A percentile compares a stretch with the other conserved stretches of the same genome.
phyloP scores from a whole-genome alignment of 1,140 invertebrate species.

The Drosophila gunungcola region DNA sequence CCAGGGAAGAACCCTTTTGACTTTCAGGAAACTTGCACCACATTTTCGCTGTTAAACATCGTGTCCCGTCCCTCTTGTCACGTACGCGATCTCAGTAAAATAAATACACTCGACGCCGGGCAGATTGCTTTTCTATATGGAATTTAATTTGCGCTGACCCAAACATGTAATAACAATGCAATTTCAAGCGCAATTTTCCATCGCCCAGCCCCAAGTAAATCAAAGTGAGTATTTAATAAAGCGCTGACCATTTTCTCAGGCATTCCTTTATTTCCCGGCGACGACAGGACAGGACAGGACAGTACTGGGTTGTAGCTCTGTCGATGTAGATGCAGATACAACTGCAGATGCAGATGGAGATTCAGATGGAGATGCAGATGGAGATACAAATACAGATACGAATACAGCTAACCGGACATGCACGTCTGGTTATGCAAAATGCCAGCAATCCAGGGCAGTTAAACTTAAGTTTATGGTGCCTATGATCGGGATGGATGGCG shows the following conservation, averaged over 20 bases:
- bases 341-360: constrained; percentile 9
- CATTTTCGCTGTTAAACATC: constrained; percentile 80
- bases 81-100: constrained; percentile 74
- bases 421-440: constrained; percentile 72
- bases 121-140: constrained; percentile 84
- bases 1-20: constrained; percentile 15
- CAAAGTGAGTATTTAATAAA: constrained; percentile 55
- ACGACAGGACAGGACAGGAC: constrained; percentile 9
- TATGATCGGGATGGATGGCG: constrained; percentile 47
- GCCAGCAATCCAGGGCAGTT: constrained; percentile 59
- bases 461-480: constrained; percentile 49
- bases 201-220: constrained; percentile 12
- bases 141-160: constrained; percentile 83
- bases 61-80: constrained; percentile 70
- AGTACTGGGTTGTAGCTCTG: no score
- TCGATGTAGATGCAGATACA: constrained; percentile 2
- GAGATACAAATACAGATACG: constrained; percentile 10
- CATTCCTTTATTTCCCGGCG: constrained; percentile 14
- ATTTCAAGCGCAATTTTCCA: constrained; percentile 79
- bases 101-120: constrained; percentile 68
- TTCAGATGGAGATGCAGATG: constrained; percentile 11
- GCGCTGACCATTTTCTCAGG: constrained; percentile 31
- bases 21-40: constrained; percentile 54
- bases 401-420: constrained; percentile 46
- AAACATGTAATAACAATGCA: constrained; percentile 84